Conservation (phyloP, 1,140 invertebrate genomes). For the Platyscapa corneri region DNA sequence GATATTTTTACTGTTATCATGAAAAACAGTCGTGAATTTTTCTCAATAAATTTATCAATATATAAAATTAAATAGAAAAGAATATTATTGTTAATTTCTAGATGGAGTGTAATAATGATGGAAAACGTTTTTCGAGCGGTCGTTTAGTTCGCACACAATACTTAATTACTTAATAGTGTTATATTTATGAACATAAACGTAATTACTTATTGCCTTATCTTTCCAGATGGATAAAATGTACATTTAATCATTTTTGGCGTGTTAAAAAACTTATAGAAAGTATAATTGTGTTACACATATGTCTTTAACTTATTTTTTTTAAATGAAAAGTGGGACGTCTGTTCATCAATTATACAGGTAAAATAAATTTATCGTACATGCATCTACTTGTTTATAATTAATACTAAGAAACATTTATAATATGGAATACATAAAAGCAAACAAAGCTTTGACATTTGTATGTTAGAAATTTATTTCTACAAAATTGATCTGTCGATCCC, state of each 20-base stretch:
- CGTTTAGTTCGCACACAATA: slow-evolving; percentile 14
- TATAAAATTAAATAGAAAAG: too few species aligned
- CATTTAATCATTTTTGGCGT: background rate
- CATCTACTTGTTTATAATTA: background rate
- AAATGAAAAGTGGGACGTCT: background rate
- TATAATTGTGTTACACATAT: too few species aligned
- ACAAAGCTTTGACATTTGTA: too few species aligned
- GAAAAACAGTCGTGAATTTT: background rate
- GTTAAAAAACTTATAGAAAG: too few species aligned
- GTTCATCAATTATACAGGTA: background rate
- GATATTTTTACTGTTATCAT: background rate
- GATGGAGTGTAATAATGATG: slow-evolving; percentile 17
- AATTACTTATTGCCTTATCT: background rate
- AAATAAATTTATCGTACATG: background rate
- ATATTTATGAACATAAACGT: background rate
- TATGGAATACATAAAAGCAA: background rate
- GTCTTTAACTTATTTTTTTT: background rate
- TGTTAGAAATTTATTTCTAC: too few species aligned
- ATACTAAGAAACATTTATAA: background rate
- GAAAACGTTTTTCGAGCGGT: background rate
- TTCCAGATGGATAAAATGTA: background rate
- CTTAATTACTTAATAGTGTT: slow-evolving; percentile 1
- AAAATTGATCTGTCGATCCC: too few species aligned
- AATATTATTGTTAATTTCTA: background rate
- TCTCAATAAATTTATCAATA: background rate